Conservation (phyloP, 2,888 invertebrate genomes). For the Polydrusus cervinus region DNA sequence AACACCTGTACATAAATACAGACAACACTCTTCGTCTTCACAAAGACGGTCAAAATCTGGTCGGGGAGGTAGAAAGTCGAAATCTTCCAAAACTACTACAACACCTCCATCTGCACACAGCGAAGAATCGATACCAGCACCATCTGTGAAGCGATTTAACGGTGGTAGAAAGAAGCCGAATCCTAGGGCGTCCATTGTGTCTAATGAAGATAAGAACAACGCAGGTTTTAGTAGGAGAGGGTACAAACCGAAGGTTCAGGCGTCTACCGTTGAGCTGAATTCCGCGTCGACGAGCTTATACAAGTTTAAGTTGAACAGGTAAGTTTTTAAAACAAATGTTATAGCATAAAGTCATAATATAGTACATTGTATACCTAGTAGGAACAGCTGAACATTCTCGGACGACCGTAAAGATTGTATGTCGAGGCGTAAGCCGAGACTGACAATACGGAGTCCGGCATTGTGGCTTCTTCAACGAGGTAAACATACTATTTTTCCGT, state of each 20-base stretch:
- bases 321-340: slow-evolving; percentile 36
- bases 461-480: too few relatives aligned
- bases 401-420: too few relatives aligned
- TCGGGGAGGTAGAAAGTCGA: slow-evolving; percentile 65
- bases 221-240: slow-evolving; percentile 73
- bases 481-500: too few relatives aligned
- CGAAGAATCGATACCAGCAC: slow-evolving; percentile 71
- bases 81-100: slow-evolving; percentile 68
- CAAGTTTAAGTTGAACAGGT: slow-evolving; percentile 84
- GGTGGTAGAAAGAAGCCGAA: slow-evolving; percentile 54
- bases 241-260: slow-evolving; percentile 80
- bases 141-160: slow-evolving; percentile 73
- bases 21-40: slow-evolving; percentile 68
- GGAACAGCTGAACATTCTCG: too few relatives aligned
- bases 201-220: slow-evolving; percentile 60
- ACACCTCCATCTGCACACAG: slow-evolving; percentile 81
- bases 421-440: too few relatives aligned
- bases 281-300: slow-evolving; percentile 79
- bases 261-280: slow-evolving; percentile 72
- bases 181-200: slow-evolving; percentile 64
- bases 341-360: not conserved
- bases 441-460: too few relatives aligned
- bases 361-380: too few relatives aligned
- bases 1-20: slow-evolving; percentile 71
- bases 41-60: slow-evolving; percentile 68